These are phyloP conservation scores for Jordanella pulchra DNA, from an alignment of 2,797 vertebrate species.

Conservation along the genomic window DNA sequence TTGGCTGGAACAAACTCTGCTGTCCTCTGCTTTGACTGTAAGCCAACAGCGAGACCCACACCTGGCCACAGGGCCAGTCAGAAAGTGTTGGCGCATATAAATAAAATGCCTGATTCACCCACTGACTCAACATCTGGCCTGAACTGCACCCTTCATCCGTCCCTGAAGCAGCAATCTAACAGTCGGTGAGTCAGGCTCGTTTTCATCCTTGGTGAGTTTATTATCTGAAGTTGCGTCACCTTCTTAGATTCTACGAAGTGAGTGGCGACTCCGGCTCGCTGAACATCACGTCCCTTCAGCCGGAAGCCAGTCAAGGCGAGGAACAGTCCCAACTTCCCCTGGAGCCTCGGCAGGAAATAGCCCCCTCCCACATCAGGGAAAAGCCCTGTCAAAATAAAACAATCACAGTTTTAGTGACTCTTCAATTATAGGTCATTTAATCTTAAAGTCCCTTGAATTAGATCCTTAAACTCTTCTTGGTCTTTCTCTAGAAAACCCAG, in stretches of 20 bases:
- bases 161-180: background rate
- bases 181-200: background rate
- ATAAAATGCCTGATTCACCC: conserved; percentile 9
- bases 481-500: no score
- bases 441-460: background rate
- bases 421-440: background rate
- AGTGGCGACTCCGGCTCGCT: conserved; percentile 88
- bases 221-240: conserved; percentile 67
- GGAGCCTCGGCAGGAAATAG: conserved; percentile 92
- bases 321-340: conserved; percentile 88
- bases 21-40: conserved; percentile 38
- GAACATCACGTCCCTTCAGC: conserved; percentile 92
- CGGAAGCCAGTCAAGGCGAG: conserved; percentile 92
- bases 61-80: conserved; percentile 23
- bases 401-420: background rate
- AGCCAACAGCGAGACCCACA: conserved; percentile 39
- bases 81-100: conserved; percentile 9
- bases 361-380: conserved; percentile 97
- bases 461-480: background rate
- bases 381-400: conserved; percentile 81
- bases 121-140: conserved; percentile 41
- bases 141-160: background rate
- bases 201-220: no score
- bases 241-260: conserved; percentile 91
- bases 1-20: conserved; percentile 23